Conservation (phyloP, 2,888 invertebrate species). For the Scotopteryx bipunctaria region DNA sequence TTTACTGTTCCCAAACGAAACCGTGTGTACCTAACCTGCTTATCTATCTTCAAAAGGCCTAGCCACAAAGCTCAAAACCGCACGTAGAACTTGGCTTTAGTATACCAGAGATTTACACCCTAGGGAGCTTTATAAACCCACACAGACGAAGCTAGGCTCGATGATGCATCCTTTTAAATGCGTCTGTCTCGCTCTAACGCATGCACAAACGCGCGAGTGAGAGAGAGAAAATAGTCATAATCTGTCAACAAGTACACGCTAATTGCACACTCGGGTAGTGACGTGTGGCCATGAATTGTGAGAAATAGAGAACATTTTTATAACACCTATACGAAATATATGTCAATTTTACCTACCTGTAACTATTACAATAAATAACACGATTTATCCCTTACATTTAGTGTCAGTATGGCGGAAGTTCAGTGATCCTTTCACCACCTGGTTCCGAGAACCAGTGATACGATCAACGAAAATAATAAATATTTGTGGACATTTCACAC, state of each 20-base stretch:
- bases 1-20: too few relatives aligned
- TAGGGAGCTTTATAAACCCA: constrained; percentile 23
- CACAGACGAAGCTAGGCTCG: constrained; percentile 38
- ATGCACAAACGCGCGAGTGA: constrained; percentile 27
- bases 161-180: constrained; percentile 50
- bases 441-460: too few relatives aligned
- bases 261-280: constrained; percentile 61
- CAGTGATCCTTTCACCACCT: too few relatives aligned
- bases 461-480: too few relatives aligned
- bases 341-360: too few relatives aligned
- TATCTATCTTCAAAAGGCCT: too few relatives aligned
- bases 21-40: too few relatives aligned
- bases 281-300: constrained; percentile 33
- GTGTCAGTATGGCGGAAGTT: too few relatives aligned
- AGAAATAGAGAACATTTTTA: not conserved
- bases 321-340: too few relatives aligned
- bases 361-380: too few relatives aligned
- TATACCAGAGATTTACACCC: not conserved
- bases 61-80: too few relatives aligned
- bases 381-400: too few relatives aligned
- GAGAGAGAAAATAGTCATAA: constrained; percentile 48
- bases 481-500: not conserved
- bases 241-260: constrained; percentile 68
- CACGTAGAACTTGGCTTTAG: not conserved
- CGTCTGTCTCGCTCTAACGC: constrained; percentile 40